Evolutionary conservation across 2,888 invertebrate genomes (phyloP).

Genomic region (Rhogogaster chlorosoma): DNA sequence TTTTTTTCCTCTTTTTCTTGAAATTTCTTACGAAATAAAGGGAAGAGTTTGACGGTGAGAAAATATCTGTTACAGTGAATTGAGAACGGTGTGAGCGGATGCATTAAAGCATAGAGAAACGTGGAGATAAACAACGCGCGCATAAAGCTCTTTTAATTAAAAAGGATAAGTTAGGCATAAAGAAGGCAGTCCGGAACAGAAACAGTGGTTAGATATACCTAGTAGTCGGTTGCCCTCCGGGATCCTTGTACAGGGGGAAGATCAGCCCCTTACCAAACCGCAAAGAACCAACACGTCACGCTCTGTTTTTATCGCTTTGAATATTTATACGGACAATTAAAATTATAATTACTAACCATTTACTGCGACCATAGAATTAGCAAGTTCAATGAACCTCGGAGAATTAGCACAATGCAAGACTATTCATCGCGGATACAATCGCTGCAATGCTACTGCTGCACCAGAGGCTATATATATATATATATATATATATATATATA

Average conservation of each 20-base stretch:
- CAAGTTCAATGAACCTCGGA: slow-evolving; percentile 45
- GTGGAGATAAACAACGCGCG: slow-evolving; percentile 53
- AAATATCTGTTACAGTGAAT: not conserved
- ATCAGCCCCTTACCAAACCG: slow-evolving; percentile 47
- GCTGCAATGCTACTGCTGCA: not conserved
- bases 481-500: not conserved
- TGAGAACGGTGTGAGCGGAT: not conserved
- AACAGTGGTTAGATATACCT: slow-evolving; percentile 33
- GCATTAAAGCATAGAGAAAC: not conserved
- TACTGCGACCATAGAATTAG: slow-evolving; percentile 44
- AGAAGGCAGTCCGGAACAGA: slow-evolving; percentile 57
- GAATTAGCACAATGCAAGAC: slow-evolving; percentile 38
- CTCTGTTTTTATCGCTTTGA: slow-evolving; percentile 57
- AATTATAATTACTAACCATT: slow-evolving; percentile 50
- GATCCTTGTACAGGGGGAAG: slow-evolving; percentile 27
- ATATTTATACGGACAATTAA: slow-evolving; percentile 56
- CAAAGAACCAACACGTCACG: slow-evolving; percentile 52
- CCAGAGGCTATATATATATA: not conserved
- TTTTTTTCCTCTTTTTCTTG: not conserved
- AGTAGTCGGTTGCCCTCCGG: slow-evolving; percentile 27
- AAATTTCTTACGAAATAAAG: not conserved
- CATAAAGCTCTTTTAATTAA: slow-evolving; percentile 70
- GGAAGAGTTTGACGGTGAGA: not conserved
- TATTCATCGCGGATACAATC: slow-evolving; percentile 4
- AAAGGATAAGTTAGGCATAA: slow-evolving; percentile 65